Base-by-base conservation (phyloP, 1,140 invertebrate genomes). In the Brachionus manjavacas region DNA sequence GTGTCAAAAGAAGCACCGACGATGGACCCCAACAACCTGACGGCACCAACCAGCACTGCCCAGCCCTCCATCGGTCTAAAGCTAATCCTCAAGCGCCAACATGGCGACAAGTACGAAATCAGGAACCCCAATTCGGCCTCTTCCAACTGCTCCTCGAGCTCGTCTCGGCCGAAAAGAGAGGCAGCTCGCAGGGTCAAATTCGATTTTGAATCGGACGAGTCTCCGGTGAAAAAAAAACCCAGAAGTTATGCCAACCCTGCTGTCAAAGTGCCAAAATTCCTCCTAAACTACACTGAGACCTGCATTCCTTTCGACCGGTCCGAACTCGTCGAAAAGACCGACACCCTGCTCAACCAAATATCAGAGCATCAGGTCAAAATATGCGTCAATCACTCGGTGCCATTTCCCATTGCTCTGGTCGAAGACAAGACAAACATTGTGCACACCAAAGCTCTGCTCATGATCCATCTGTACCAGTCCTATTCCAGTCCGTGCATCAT, bases 371-470 rank as follows among this genome's bases (percentile, higher is more conserved):
- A 52, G 23, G 79, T 35, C 1, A 81, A 68, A 43, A 35, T 81
- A 41, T 41, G 25, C n/a, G 16, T 81, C 9, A 68, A 64, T 28
- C 79, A 81, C 35, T 64, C 52, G 12, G 52, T 64, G n/a, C 79
- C 79, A 20, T 81, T 81, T 68, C 79, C 79, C 1, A 81, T 81
- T 1, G 79, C 79, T 9, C 23, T 81, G 39, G 79, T 81, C 52
- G 79, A 81, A 64, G 79, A 81, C 20, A 81, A 81, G 41, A 81
- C 52, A 41, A 81, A 81, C 23, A 43, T 68, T 11, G 79, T 81
- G 39, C 41, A 81, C n/a, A 81, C 79, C 9, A 81, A 81, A 35
- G 79, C 79, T 4, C 52, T 81, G 3, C 23, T 81, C n/a, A 23
- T 64, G 14, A 81, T 81, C 41, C 79, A 81, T n/a, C 28, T 81